Evolutionary conservation across 2,113 vertebrate genomes (phyloP).

Genomic region (Progne subis): DNA sequence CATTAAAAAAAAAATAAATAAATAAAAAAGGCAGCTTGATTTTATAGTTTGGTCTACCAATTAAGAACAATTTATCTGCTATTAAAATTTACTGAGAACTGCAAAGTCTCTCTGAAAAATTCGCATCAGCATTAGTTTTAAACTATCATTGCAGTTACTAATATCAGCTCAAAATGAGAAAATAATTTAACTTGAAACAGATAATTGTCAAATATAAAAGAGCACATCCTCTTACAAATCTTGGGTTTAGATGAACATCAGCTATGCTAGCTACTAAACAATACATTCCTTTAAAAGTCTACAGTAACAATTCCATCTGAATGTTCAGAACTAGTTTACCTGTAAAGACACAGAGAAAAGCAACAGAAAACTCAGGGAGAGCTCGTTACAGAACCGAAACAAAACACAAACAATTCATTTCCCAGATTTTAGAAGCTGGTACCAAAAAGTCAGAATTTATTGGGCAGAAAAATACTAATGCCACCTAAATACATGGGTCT

Average conservation of each 20-base stretch:
- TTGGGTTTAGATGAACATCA: background rate
- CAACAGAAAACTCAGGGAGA: slow-evolving; percentile 22
- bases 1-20: slow-evolving; percentile 1
- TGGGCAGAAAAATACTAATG: background rate
- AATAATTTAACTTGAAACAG: background rate
- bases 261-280: background rate
- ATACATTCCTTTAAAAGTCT: background rate
- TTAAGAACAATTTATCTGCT: background rate
- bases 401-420: background rate
- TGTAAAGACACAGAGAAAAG: slow-evolving; percentile 7
- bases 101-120: slow-evolving; percentile 22
- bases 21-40: background rate
- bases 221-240: background rate
- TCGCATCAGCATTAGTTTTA: background rate
- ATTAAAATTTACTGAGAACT: background rate
- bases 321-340: slow-evolving; percentile 18
- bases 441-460: slow-evolving; percentile 1
- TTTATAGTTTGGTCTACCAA: slow-evolving; percentile 16
- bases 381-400: background rate
- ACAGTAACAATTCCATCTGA: background rate
- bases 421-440: background rate
- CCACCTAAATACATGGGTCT: background rate
- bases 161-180: background rate
- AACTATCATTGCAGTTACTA: background rate
- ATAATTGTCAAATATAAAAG: background rate